phyloP scores from a whole-genome alignment of 1,140 invertebrate genomes.

The Thaumatotibia leucotreta region DNA sequence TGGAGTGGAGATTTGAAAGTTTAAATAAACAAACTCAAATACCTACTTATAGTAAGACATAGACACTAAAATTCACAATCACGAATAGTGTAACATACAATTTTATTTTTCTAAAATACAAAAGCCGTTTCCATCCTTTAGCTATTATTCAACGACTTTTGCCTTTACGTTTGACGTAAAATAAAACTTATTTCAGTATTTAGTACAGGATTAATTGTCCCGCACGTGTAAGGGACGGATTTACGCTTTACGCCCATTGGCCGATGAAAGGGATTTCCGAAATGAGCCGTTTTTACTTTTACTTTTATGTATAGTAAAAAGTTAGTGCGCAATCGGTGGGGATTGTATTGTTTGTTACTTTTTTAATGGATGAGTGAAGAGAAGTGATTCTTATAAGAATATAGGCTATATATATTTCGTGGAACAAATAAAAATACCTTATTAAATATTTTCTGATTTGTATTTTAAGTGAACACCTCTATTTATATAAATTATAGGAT shows the following conservation, averaged over 20 bases:
- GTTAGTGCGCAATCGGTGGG: background rate
- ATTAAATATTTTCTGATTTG: too few relatives aligned
- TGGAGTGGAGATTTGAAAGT: too few relatives aligned
- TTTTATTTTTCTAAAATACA: background rate
- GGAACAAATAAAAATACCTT: too few relatives aligned
- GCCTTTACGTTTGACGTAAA: conserved; percentile 46
- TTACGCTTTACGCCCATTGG: conserved; percentile 36
- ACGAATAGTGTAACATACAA: too few relatives aligned
- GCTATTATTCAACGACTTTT: conserved; percentile 25
- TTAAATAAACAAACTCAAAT: too few relatives aligned
- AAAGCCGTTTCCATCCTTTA: conserved; percentile 16
- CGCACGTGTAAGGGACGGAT: conserved; percentile 38
- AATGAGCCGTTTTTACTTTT: conserved; percentile 2
- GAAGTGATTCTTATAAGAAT: background rate
- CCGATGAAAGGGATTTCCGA: conserved; percentile 23
- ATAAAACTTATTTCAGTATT: conserved; percentile 64
- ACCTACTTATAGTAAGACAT: too few relatives aligned
- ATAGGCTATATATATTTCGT: background rate
- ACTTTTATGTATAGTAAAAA: conserved; percentile 9
- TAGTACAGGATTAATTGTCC: conserved; percentile 61
- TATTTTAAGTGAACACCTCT: too few relatives aligned
- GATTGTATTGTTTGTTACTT: background rate
- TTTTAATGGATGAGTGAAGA: background rate
- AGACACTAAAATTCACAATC: too few relatives aligned
- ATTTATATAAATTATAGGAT: too few relatives aligned